Evolutionary conservation across 2,113 vertebrate genomes (phyloP), one percentile per base, ranked within the genome.

Genomic region (Syngnathus typhle): DNA sequence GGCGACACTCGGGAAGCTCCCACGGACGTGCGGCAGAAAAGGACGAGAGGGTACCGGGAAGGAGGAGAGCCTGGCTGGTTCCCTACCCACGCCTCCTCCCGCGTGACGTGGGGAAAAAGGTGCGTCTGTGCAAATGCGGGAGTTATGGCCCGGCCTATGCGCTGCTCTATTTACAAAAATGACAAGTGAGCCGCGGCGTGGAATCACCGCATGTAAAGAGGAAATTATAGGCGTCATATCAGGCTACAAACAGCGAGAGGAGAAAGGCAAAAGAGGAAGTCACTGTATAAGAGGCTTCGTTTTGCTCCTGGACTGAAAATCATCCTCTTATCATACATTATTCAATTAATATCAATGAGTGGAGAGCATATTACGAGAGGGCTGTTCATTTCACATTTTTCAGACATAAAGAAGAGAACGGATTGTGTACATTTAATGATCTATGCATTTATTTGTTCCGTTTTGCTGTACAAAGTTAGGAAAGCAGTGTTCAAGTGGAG

Each of bases 51-150:
- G 49, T 15, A 21, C 9, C 46, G 16, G 23, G 13, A 58, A 13
- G 19, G 55, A 56, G 23, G 23, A 1, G 15, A 5, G 12, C 5
- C 23, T 55, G 52, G 1, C 23, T 56, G 23, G 23, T 12, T 15
- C 1, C 27, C 43, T 13, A 49, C 18, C 1, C 27, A 0, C 37
- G 47, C 78, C 72, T 84, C 78, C 82, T 80, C 60, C 13, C 65
- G 69, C 74, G 74, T 72, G 81, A 70, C 52, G 64, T 61, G 61
- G 5, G 13, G 27, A 32, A 55, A 65, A 80, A 84, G 83, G 86
- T 86, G 87, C 61, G 81, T 81, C 71, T 79, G 73, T 85, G 84
- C 81, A 86, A 76, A 79, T 54, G 73, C 84, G 61, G 80, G 58
- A 49, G 71, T 41, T 64, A 60, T 49, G 60, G 55, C 65, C 41